These are phyloP conservation scores for Chaetoderma sp. DNA, from an alignment of 2,888 invertebrate genomes.

Conservation along the genomic window DNA sequence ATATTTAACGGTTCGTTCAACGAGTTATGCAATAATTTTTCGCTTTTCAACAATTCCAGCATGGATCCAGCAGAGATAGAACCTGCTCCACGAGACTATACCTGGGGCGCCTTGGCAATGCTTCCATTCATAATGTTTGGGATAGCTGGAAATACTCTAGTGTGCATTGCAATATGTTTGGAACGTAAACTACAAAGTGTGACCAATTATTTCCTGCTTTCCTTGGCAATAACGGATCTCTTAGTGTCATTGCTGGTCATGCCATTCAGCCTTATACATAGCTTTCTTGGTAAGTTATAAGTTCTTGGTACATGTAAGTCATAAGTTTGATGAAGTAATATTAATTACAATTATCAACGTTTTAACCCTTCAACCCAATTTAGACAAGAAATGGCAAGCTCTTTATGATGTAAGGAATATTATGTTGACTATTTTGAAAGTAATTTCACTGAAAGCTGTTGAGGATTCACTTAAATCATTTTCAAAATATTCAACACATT, in stretches of 20 bases:
- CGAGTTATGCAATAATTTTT: neutral
- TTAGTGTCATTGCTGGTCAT: conserved; percentile 94
- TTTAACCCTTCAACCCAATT: too few species aligned
- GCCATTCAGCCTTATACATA: conserved; percentile 94
- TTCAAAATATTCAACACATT: too few species aligned
- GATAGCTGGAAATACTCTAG: conserved; percentile 84
- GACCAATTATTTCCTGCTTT: conserved; percentile 94
- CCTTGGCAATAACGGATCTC: conserved; percentile 92
- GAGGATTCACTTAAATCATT: too few species aligned
- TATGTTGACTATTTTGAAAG: too few species aligned
- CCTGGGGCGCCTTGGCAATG: conserved; percentile 53
- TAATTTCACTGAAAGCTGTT: too few species aligned
- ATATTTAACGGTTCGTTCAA: neutral
- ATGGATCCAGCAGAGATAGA: neutral
- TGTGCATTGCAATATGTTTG: conserved; percentile 91
- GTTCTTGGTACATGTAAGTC: too few species aligned
- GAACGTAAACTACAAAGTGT: conserved; percentile 93
- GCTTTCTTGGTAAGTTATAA: conserved; percentile 85
- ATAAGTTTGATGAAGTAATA: too few species aligned
- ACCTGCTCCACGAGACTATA: neutral
- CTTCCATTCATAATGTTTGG: conserved; percentile 58
- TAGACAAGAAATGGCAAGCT: too few species aligned
- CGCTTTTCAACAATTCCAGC: neutral
- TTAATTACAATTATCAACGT: too few species aligned
- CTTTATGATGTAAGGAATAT: too few species aligned